Percentiles rank a stretch among this genome's conserved stretches.
Evolutionary conservation across 2,113 vertebrate species (phyloP).

Genomic region (Mastomys coucha): DNA sequence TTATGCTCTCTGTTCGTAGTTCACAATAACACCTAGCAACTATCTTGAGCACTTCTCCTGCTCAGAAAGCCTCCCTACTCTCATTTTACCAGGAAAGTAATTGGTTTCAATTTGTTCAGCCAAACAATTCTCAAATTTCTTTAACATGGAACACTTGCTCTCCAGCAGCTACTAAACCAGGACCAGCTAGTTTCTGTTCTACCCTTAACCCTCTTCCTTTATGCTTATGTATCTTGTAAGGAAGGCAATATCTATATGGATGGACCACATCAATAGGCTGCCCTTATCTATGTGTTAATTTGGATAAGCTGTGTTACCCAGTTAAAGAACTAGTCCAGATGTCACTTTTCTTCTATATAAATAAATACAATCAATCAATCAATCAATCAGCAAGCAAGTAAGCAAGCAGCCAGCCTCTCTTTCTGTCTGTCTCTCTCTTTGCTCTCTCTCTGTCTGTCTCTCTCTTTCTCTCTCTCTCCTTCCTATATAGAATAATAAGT

Average conservation of each 20-base stretch:
- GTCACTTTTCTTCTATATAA: background rate
- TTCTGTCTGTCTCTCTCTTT: too few relatives aligned
- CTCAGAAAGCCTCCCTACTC: background rate
- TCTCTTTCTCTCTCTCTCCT: too few relatives aligned
- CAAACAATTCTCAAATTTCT: background rate
- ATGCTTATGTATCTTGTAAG: background rate
- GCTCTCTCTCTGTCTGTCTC: too few relatives aligned
- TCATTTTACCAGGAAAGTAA: slow-evolving; percentile 21
- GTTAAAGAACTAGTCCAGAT: background rate
- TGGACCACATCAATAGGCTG: background rate
- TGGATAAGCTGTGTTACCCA: background rate
- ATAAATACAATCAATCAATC: background rate
- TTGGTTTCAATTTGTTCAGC: slow-evolving; percentile 40
- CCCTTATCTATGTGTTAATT: background rate
- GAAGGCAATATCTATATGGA: background rate
- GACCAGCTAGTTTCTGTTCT: background rate
- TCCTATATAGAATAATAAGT: background rate
- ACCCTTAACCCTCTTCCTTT: background rate
- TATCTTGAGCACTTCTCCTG: background rate
- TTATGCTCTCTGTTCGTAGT: background rate
- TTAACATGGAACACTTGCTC: background rate
- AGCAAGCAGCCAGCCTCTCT: background rate
- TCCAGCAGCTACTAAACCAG: background rate
- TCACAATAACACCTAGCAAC: background rate
- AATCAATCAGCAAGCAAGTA: background rate